Conservation (phyloP, 2,888 invertebrate species). For the Meghimatium bilineatum region DNA sequence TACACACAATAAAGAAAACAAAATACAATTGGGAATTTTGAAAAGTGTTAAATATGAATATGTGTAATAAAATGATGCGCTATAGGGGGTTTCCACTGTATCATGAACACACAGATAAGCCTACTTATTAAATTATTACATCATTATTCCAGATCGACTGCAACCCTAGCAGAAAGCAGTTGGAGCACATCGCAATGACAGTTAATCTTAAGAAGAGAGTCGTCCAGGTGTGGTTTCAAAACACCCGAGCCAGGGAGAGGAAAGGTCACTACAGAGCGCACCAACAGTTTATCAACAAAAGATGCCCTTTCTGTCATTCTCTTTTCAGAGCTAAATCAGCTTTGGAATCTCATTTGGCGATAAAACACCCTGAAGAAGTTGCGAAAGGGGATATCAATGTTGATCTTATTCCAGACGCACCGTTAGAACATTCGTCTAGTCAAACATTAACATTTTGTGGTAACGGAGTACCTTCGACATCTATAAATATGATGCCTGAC, state of each 20-base stretch:
- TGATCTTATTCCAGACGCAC: slow-evolving; percentile 91
- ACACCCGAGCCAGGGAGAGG: slow-evolving; percentile 88
- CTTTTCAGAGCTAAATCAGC: slow-evolving; percentile 96
- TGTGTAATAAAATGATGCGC: no score
- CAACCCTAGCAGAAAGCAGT: slow-evolving; percentile 97
- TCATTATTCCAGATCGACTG: slow-evolving; percentile 83
- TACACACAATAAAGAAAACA: no score
- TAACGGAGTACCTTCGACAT: background rate
- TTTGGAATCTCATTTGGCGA: slow-evolving; percentile 93
- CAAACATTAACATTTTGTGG: slow-evolving; percentile 51
- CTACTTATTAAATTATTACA: no score
- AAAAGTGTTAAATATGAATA: no score
- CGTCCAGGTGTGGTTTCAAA: slow-evolving; percentile 98
- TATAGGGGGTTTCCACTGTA: no score
- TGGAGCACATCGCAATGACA: slow-evolving; percentile 96
- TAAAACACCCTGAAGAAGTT: slow-evolving; percentile 94
- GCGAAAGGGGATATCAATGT: slow-evolving; percentile 94
- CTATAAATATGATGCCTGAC: slow-evolving; percentile 54
- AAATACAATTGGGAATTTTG: no score
- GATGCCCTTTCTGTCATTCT: slow-evolving; percentile 96
- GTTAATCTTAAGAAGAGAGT: slow-evolving; percentile 97
- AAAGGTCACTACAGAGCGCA: slow-evolving; percentile 90
- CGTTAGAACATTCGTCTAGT: slow-evolving; percentile 64
- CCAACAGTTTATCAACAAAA: slow-evolving; percentile 96
- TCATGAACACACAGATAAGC: no score